phyloP scores from a whole-genome alignment of 2,113 vertebrate species.

The Genyomyrus donnyi region DNA sequence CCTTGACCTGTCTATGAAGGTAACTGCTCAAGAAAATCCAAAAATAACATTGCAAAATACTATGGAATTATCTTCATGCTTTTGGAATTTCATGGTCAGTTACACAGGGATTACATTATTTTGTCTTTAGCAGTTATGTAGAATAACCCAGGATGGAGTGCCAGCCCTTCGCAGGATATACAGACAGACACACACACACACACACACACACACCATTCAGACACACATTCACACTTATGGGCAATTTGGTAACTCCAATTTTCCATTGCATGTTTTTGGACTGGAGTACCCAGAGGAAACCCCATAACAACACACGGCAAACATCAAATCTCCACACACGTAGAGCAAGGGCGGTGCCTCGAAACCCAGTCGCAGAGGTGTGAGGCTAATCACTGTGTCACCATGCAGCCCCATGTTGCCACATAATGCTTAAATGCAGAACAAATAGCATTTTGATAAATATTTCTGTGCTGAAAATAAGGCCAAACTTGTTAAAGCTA shows the following conservation, averaged over 20 bases:
- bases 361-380: background rate
- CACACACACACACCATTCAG: background rate
- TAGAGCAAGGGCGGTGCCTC: background rate
- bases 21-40: constrained; percentile 31
- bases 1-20: constrained; percentile 59
- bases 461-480: background rate
- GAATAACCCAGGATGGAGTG: background rate
- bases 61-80: background rate
- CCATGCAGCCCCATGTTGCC: background rate
- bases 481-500: background rate
- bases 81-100: background rate
- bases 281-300: background rate
- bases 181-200: too few species aligned
- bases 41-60: background rate
- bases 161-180: background rate
- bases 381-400: background rate
- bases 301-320: background rate
- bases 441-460: background rate
- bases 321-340: background rate
- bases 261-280: background rate
- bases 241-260: background rate
- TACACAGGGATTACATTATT: background rate
- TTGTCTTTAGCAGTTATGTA: background rate
- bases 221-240: background rate
- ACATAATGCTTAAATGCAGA: background rate